Conservation (phyloP, 2,888 invertebrate genomes). For the Laspeyria flexula region DNA sequence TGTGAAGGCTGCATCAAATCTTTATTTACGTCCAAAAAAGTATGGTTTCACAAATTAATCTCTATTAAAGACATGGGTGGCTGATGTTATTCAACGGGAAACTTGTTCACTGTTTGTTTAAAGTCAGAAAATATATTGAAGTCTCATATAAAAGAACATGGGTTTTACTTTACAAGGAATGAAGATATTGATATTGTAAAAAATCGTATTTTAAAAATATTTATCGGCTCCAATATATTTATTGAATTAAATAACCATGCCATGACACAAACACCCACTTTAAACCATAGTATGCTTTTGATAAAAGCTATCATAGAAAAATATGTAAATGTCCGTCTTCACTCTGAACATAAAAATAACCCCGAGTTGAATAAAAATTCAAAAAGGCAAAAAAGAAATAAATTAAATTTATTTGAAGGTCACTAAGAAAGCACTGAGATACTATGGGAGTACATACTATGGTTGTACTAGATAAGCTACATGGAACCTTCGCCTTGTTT, state of each 20-base stretch:
- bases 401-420: too few species aligned
- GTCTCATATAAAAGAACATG: neutral
- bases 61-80: slow-evolving; percentile 22
- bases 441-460: too few species aligned
- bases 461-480: too few species aligned
- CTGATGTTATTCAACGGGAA: slow-evolving; percentile 17
- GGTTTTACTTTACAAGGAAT: neutral
- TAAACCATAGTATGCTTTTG: too few species aligned
- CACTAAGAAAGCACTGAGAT: too few species aligned
- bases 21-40: slow-evolving; percentile 3
- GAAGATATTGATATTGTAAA: neutral
- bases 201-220: slow-evolving; percentile 6
- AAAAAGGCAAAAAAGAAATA: too few species aligned
- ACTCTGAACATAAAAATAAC: too few species aligned
- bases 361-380: too few species aligned
- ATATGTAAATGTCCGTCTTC: too few species aligned
- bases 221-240: slow-evolving; percentile 3
- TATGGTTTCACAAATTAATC: slow-evolving; percentile 21
- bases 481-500: too few species aligned
- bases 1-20: slow-evolving; percentile 15
- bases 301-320: too few species aligned
- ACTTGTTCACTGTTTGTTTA: slow-evolving; percentile 14
- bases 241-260: slow-evolving; percentile 3
- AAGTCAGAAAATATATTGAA: slow-evolving; percentile 13
- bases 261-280: too few species aligned